phyloP scores from a whole-genome alignment of 2,797 vertebrate genomes.

The Rhincodon typus region DNA sequence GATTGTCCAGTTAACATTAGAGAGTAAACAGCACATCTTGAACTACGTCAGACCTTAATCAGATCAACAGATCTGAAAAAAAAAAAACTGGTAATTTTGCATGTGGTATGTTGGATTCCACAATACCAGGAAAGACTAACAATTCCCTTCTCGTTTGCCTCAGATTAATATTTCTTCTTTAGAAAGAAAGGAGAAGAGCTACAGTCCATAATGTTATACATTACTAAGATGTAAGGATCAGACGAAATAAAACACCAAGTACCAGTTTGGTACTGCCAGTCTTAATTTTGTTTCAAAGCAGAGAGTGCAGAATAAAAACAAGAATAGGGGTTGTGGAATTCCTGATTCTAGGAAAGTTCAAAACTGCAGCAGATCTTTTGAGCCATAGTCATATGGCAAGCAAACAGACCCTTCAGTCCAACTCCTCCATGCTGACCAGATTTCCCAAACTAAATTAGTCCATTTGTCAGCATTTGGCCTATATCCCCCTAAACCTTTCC shows the following conservation, averaged over 20 bases:
- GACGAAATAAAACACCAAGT: neutral
- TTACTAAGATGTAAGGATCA: neutral
- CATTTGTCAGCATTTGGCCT: too few species aligned
- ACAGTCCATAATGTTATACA: too few species aligned
- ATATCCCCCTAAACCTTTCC: too few species aligned
- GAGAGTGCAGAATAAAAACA: neutral
- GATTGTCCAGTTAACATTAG: neutral
- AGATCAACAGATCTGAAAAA: neutral
- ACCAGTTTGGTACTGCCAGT: too few species aligned
- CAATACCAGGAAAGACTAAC: neutral
- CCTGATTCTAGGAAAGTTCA: neutral
- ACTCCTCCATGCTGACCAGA: too few species aligned
- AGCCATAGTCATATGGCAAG: too few species aligned
- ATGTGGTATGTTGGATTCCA: neutral
- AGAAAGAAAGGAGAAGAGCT: neutral
- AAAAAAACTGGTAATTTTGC: neutral
- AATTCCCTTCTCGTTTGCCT: neutral
- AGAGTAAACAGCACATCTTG: neutral
- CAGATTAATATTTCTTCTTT: neutral
- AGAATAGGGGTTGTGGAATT: neutral
- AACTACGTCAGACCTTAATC: neutral
- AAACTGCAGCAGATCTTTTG: too few species aligned
- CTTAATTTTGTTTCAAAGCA: neutral
- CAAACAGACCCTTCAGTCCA: too few species aligned
- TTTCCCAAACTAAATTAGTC: too few species aligned